phyloP scores from a whole-genome alignment of 2,888 invertebrate species.

The Serrognathus titanus region DNA sequence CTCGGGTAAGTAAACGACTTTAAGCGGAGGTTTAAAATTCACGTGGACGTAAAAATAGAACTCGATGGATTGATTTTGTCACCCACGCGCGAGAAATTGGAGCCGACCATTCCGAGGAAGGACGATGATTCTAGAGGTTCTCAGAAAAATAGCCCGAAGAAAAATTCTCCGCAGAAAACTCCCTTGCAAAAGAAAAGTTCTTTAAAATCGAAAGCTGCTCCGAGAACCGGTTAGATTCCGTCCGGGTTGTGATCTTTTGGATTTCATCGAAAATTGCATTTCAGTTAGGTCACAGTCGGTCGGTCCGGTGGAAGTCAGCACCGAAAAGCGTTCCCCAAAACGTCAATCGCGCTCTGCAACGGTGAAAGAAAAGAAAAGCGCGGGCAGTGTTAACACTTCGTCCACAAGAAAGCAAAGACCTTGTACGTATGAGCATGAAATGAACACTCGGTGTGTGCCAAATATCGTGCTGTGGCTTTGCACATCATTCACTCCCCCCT shows the following conservation, averaged over 20 bases:
- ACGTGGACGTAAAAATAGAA: constrained; percentile 33
- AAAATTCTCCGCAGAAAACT: constrained; percentile 59
- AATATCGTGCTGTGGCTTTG: constrained; percentile 46
- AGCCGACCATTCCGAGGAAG: constrained; percentile 62
- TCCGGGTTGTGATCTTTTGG: neutral
- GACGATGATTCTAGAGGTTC: constrained; percentile 54
- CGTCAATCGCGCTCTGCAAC: constrained; percentile 69
- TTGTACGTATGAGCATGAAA: constrained; percentile 55
- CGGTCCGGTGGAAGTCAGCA: constrained; percentile 58
- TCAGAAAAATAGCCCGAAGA: constrained; percentile 50
- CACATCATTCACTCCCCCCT: constrained; percentile 6
- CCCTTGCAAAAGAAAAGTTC: constrained; percentile 51
- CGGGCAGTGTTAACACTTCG: constrained; percentile 58
- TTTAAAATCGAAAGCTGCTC: constrained; percentile 57
- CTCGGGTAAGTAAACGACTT: constrained; percentile 50
- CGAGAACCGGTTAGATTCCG: constrained; percentile 47
- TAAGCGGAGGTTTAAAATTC: neutral
- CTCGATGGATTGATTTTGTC: constrained; percentile 67
- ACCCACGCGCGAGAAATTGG: constrained; percentile 68
- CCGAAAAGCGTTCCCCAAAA: constrained; percentile 72
- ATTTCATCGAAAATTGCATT: constrained; percentile 17
- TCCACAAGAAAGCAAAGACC: constrained; percentile 63
- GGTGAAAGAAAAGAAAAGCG: constrained; percentile 63
- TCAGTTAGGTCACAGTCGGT: constrained; percentile 67
- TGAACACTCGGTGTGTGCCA: constrained; percentile 44